Percentiles rank a stretch among this genome's conserved stretches.
phyloP scores from a whole-genome alignment of 2,888 invertebrate genomes.

The Agrotis clavis region DNA sequence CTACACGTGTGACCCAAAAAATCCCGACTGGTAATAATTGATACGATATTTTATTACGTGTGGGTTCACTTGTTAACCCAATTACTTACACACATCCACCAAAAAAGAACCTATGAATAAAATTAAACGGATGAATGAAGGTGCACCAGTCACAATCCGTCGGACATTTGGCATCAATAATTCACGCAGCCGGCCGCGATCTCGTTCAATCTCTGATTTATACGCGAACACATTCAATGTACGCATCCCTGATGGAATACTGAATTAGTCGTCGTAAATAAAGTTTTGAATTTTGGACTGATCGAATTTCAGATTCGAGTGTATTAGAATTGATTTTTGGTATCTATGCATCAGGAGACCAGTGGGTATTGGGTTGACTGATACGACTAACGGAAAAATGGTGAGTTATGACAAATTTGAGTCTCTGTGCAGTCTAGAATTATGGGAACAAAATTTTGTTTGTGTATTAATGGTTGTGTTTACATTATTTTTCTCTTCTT shows the following conservation, averaged over 20 bases:
- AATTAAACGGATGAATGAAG: constrained; percentile 60
- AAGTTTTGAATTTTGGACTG: constrained; percentile 54
- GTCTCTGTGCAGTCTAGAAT: too few relatives aligned
- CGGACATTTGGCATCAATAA: constrained; percentile 69
- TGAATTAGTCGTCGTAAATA: constrained; percentile 60
- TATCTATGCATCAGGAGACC: not conserved
- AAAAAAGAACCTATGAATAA: constrained; percentile 48
- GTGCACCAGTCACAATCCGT: constrained; percentile 66
- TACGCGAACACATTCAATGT: constrained; percentile 58
- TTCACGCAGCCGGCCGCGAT: constrained; percentile 62
- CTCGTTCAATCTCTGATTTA: constrained; percentile 67
- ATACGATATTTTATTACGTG: too few relatives aligned
- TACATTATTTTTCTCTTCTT: too few relatives aligned
- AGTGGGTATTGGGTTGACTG: not conserved
- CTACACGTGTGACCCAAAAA: not conserved
- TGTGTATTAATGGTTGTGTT: too few relatives aligned
- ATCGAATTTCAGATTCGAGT: constrained; percentile 45
- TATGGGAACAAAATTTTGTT: too few relatives aligned
- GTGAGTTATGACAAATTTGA: too few relatives aligned
- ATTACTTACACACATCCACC: constrained; percentile 8
- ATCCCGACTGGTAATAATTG: fast-evolving
- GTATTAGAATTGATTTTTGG: constrained; percentile 42
- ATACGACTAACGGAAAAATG: not conserved
- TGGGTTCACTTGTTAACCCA: not conserved
- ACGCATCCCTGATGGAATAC: constrained; percentile 60